Conservation (phyloP, 2,113 vertebrate genomes). For the Oreocharis arfaki region DNA sequence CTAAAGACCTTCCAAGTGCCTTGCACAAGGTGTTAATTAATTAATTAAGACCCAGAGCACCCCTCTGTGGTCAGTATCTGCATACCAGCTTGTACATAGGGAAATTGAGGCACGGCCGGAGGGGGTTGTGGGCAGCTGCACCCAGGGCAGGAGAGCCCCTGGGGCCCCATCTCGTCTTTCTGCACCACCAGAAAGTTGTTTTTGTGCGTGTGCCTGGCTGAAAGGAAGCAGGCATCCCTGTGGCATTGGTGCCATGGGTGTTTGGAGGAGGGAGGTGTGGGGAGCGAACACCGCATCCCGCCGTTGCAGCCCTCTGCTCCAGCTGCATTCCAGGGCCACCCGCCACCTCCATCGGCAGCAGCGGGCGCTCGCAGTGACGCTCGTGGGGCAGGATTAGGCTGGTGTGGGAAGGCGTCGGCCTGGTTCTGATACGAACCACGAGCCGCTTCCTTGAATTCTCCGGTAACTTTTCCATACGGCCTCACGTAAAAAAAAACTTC, state of each 20-base stretch:
- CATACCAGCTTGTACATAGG: background rate
- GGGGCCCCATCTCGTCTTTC: background rate
- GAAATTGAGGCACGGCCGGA: background rate
- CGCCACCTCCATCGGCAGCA: background rate
- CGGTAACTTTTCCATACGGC: constrained; percentile 44
- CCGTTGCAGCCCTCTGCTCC: background rate
- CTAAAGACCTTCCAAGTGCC: background rate
- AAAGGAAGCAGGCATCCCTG: background rate
- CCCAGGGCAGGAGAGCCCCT: background rate
- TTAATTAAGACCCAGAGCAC: constrained; percentile 57
- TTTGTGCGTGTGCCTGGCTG: accelerated
- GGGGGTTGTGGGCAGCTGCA: background rate
- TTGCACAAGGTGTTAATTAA: constrained; percentile 29
- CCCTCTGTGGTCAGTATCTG: constrained; percentile 37
- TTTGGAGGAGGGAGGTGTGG: background rate
- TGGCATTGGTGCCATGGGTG: accelerated
- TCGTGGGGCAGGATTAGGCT: background rate
- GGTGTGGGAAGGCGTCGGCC: accelerated
- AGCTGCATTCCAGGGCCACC: background rate
- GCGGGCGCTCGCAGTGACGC: accelerated
- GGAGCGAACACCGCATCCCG: background rate
- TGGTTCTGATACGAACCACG: accelerated
- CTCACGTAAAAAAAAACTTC: constrained; percentile 65
- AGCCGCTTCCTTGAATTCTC: background rate
- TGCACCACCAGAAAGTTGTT: accelerated